phyloP scores from a whole-genome alignment of 1,140 invertebrate species.

The Ruditapes philippinarum region DNA sequence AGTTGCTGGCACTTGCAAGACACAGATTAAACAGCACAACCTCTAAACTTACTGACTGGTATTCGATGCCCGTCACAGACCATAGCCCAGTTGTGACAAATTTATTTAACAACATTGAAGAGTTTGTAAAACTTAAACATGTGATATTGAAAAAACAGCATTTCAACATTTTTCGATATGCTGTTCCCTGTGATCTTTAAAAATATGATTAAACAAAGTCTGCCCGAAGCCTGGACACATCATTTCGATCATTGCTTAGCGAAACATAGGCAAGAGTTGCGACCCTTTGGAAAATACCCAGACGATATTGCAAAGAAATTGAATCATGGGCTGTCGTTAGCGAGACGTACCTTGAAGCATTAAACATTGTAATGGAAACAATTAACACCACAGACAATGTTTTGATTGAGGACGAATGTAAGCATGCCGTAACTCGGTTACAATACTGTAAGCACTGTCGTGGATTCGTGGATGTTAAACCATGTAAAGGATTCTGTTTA shows the following conservation, averaged over 20 bases:
- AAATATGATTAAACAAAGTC: conserved; percentile 88
- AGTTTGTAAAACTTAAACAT: conserved; percentile 88
- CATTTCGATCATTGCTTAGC: conserved; percentile 93
- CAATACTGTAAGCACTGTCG: conserved; percentile 94
- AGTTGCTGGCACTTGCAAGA: conserved; percentile 38
- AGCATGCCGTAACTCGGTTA: conserved; percentile 91
- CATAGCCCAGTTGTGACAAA: conserved; percentile 89
- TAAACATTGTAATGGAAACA: conserved; percentile 90
- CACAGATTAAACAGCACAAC: conserved; percentile 90
- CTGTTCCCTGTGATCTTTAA: conserved; percentile 95
- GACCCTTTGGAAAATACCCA: conserved; percentile 94
- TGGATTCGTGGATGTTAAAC: conserved; percentile 89
- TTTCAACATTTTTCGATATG: conserved; percentile 93
- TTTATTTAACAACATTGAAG: conserved; percentile 91
- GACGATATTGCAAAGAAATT: conserved; percentile 90
- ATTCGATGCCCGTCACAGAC: conserved; percentile 90
- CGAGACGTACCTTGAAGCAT: conserved; percentile 89
- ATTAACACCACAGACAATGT: conserved; percentile 91
- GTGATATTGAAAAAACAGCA: conserved; percentile 89
- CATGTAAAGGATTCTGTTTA: conserved; percentile 94
- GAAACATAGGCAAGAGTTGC: conserved; percentile 91
- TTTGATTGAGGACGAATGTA: conserved; percentile 89
- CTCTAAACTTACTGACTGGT: conserved; percentile 91
- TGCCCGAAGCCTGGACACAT: conserved; percentile 89
- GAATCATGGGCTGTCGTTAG: conserved; percentile 92